A percentile compares a stretch with the other conserved stretches of the same genome.
phyloP scores from a whole-genome alignment of 2,888 invertebrate species.

The Aricia artaxerxes region DNA sequence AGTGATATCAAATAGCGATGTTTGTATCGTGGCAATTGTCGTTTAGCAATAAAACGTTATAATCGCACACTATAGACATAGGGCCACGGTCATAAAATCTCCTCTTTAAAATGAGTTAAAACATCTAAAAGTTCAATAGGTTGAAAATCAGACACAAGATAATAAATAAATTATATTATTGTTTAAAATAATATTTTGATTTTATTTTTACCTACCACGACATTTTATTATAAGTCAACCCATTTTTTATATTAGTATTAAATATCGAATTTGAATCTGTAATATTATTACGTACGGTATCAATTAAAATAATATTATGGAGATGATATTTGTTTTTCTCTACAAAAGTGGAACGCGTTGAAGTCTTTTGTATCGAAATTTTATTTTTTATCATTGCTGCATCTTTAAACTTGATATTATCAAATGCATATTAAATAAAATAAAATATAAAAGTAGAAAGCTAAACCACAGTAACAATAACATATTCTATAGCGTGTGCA shows the following conservation, averaged over 20 bases:
- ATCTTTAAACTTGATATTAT: not conserved
- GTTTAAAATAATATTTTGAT: not conserved
- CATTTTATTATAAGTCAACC: no score
- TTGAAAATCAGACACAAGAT: no score
- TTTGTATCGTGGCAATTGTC: conserved; percentile 7
- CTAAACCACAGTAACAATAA: not conserved
- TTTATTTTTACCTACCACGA: no score
- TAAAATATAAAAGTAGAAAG: not conserved
- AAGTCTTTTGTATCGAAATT: not conserved
- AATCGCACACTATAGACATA: not conserved
- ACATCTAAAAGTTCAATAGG: no score
- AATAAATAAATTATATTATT: no score
- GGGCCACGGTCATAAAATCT: no score
- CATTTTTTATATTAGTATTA: no score
- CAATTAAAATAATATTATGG: no score
- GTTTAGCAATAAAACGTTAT: not conserved
- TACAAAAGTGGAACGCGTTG: not conserved
- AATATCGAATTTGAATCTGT: no score
- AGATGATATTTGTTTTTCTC: not conserved
- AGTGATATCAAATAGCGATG: not conserved
- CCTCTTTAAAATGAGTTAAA: no score
- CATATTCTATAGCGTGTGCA: not conserved
- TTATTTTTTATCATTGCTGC: not conserved
- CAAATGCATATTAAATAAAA: not conserved
- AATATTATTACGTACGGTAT: no score